A percentile compares a stretch with the other conserved stretches of the same genome.
These are phyloP conservation scores for Salvator merianae DNA, from an alignment of 2,113 vertebrate species.

Conservation along the genomic window DNA sequence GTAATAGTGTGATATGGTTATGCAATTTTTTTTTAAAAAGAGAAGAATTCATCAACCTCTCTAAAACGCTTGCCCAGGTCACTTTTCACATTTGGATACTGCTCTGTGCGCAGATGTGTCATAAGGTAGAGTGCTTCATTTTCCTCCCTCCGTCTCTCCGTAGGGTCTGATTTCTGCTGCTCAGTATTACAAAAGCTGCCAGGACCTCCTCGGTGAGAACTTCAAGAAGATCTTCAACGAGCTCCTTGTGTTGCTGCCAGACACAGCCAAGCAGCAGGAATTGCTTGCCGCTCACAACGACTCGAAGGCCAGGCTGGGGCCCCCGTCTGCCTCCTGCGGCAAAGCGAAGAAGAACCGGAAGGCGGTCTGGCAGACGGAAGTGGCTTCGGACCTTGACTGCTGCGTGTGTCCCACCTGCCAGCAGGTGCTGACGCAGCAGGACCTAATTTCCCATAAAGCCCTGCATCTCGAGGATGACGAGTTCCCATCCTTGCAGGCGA, in stretches of 20 bases:
- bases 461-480: constrained; percentile 87
- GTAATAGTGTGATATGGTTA: too few relatives aligned
- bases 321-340: constrained; percentile 21
- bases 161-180: constrained; percentile 90
- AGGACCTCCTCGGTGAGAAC: constrained; percentile 88
- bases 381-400: constrained; percentile 84
- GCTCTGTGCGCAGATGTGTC: too few relatives aligned
- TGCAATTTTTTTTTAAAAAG: too few relatives aligned
- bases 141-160: neutral
- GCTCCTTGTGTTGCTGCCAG: constrained; percentile 91
- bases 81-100: neutral
- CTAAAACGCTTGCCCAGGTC: too few relatives aligned
- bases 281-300: constrained; percentile 89
- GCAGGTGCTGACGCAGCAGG: constrained; percentile 90
- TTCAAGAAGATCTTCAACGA: constrained; percentile 92
- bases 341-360: constrained; percentile 89
- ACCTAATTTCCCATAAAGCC: constrained; percentile 87
- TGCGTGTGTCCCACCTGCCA: constrained; percentile 89
- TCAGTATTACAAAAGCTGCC: constrained; percentile 88
- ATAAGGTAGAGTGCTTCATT: neutral
- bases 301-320: constrained; percentile 73
- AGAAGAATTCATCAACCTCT: too few relatives aligned
- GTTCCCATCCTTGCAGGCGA: constrained; percentile 93
- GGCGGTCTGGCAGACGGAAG: constrained; percentile 81
- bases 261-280: constrained; percentile 93